Evolutionary conservation across 2,888 invertebrate species (phyloP), one percentile per base, ranked within the genome.

Genomic region (Carabus problematicus): DNA sequence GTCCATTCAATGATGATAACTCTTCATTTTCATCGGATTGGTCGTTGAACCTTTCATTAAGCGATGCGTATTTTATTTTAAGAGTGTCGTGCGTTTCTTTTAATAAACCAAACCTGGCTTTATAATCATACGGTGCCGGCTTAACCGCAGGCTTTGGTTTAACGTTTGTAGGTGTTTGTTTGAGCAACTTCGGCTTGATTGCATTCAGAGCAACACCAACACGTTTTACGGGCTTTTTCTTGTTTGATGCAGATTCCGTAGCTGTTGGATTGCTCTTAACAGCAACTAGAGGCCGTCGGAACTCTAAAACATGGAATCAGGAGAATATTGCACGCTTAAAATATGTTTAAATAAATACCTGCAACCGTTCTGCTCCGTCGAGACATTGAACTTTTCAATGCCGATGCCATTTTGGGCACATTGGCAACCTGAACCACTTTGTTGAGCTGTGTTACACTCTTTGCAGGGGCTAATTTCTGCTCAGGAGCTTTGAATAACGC

Each of bases 11-110:
- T n/a, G n/a, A n/a, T n/a, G n/a, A n/a, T n/a, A n/a, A n/a, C n/a
- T 74, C 70, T 1, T 75, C 72, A 60, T 80, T 77, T 41, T 77
- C 73, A 9, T 73, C 72, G 0, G 73, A 73, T 0, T 81, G n/a
- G 55, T 8, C 45, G 41, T 12, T 29, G 43, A 7, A 72, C 68
- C 12, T 75, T 71, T 70, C 67, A 39, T 67, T 59, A 56, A 69
- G 29, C 4, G 43, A 8, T 19, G 39, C 12, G 16, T 62, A 56
- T n/a, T 54, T 11, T 12, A 11, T 49, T 61, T 68, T 70, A 3
- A 73, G 16, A 8, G 56, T 58, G 2, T 66, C 58, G 61, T 72
- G 70, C 19, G 58, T 64, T 18, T 73, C 71, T 41, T 62, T 54
- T 11, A 72, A 45, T 12, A 69, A 63, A 59, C 70, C 69, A 60